Percentiles rank a stretch among this genome's conserved stretches.
Evolutionary conservation across 2,797 vertebrate genomes (phyloP).

Genomic region (Fistularia tabacaria): DNA sequence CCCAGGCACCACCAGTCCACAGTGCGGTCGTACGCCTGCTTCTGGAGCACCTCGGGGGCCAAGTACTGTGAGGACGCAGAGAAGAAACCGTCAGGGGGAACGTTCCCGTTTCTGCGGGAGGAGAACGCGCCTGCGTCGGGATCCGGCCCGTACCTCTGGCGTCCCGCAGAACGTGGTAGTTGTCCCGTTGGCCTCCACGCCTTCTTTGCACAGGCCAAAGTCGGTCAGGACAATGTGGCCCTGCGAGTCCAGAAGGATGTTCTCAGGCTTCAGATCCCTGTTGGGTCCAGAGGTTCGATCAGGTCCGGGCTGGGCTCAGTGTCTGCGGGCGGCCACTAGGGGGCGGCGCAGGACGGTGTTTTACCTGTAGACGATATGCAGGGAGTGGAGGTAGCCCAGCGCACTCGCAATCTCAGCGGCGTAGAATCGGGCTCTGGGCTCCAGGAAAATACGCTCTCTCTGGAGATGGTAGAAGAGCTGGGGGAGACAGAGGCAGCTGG

Average conservation of each 20-base stretch:
- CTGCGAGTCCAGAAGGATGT: slow-evolving; percentile 93
- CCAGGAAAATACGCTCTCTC: slow-evolving; percentile 78
- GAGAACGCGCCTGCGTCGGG: too few species aligned
- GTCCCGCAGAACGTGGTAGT: slow-evolving; percentile 97
- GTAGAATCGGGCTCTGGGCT: slow-evolving; percentile 79
- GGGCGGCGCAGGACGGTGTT: slow-evolving; percentile 17
- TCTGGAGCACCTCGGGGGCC: slow-evolving; percentile 81
- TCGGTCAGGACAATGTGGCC: slow-evolving; percentile 97
- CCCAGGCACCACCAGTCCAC: slow-evolving; percentile 84
- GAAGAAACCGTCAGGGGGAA: background rate
- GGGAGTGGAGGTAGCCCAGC: slow-evolving; percentile 79
- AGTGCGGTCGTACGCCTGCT: slow-evolving; percentile 80
- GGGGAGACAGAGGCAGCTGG: background rate
- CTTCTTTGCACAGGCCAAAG: slow-evolving; percentile 98
- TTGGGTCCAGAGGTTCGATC: background rate
- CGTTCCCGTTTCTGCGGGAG: too few species aligned
- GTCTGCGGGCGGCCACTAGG: slow-evolving; percentile 41
- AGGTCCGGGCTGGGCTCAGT: fast-evolving
- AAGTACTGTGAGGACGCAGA: slow-evolving; percentile 63
- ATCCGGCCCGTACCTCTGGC: slow-evolving; percentile 81
- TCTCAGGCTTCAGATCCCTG: slow-evolving; percentile 98
- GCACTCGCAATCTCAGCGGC: slow-evolving; percentile 80
- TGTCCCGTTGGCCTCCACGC: slow-evolving; percentile 87
- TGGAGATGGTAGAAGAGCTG: slow-evolving; percentile 84
- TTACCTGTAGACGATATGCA: slow-evolving; percentile 82